These are phyloP conservation scores for Scrobipalpa costella DNA, from an alignment of 2,888 invertebrate species.

Conservation along the genomic window DNA sequence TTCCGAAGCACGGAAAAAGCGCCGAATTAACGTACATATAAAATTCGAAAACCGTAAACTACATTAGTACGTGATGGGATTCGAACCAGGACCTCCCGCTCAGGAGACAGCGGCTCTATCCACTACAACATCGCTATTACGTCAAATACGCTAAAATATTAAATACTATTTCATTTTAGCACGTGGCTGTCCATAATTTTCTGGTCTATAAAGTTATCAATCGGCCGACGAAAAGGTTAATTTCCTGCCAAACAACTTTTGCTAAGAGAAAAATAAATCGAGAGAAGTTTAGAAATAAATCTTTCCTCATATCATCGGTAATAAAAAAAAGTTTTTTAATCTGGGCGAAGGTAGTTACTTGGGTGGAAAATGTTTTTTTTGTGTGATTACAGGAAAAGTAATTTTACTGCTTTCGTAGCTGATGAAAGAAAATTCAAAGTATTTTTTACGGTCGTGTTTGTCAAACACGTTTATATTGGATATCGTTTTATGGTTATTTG, in stretches of 20 bases:
- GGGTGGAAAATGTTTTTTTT: slow-evolving; percentile 2
- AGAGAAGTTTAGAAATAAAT: neutral
- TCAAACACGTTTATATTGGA: neutral
- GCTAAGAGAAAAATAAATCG: neutral
- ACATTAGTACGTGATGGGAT: too few relatives aligned
- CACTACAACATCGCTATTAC: too few relatives aligned
- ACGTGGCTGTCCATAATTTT: neutral
- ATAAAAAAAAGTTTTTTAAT: slow-evolving; percentile 15
- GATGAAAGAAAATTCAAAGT: neutral
- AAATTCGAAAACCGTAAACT: too few relatives aligned
- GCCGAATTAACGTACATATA: too few relatives aligned
- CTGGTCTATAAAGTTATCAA: slow-evolving; percentile 12
- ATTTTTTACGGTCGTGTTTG: slow-evolving; percentile 7
- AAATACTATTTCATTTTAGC: neutral
- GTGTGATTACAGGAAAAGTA: slow-evolving; percentile 1
- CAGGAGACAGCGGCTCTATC: too few relatives aligned
- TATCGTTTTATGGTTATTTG: neutral
- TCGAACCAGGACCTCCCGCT: too few relatives aligned
- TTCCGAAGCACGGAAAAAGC: too few relatives aligned
- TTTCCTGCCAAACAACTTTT: slow-evolving; percentile 13
- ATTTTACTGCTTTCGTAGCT: neutral
- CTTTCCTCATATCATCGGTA: slow-evolving; percentile 3
- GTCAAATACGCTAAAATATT: too few relatives aligned
- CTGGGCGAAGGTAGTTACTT: neutral
- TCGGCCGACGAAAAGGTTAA: slow-evolving; percentile 4